These are phyloP conservation scores for Campylomormyrus tamandua DNA, from an alignment of 2,113 vertebrate genomes.

Conservation along the genomic window DNA sequence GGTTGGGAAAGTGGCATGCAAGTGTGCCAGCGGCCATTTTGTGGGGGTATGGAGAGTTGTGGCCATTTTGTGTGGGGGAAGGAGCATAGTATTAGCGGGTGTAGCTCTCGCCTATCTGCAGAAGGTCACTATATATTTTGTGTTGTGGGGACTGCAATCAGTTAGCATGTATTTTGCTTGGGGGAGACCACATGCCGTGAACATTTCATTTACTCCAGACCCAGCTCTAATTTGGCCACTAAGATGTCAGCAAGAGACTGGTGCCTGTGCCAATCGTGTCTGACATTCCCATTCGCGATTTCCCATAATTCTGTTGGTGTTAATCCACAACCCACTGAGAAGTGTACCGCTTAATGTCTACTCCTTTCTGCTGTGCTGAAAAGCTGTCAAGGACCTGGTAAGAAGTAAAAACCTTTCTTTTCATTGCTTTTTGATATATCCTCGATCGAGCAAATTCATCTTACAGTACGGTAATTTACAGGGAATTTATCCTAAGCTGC, in stretches of 20 bases:
- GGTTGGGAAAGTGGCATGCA: background rate
- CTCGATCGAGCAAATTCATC: background rate
- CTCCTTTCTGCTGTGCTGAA: background rate
- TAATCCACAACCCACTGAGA: background rate
- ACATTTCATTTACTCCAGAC: background rate
- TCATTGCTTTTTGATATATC: background rate
- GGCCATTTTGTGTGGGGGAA: constrained; percentile 2
- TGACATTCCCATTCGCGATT: background rate
- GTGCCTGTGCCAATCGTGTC: too few relatives aligned
- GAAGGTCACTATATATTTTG: background rate
- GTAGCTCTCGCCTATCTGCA: background rate
- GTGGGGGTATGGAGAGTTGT: background rate
- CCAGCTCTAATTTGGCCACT: background rate
- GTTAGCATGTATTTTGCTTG: background rate
- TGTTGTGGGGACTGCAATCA: background rate
- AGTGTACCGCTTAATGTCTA: background rate
- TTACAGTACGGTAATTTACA: background rate
- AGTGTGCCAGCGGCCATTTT: background rate
- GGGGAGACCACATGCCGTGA: background rate
- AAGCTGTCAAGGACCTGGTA: background rate
- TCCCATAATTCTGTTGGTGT: background rate
- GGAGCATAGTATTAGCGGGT: background rate
- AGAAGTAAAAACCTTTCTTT: constrained; percentile 4
- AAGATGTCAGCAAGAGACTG: background rate
- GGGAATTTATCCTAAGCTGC: background rate